Percentiles rank a stretch among this genome's conserved stretches.
These are phyloP conservation scores for Ceratitis capitata DNA, from an alignment of 1,140 invertebrate species.

Conservation along the genomic window DNA sequence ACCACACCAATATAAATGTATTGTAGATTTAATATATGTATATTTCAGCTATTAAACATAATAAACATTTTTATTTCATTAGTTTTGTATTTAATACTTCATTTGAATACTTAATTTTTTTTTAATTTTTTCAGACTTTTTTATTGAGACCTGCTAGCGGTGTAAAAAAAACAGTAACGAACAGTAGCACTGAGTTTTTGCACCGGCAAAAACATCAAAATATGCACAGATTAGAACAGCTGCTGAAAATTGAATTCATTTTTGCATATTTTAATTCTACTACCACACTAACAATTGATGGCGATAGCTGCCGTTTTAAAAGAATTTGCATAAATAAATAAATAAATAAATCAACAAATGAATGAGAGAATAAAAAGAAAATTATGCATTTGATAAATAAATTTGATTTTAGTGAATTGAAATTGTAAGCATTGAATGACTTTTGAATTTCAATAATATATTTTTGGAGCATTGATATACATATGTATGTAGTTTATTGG, in stretches of 20 bases:
- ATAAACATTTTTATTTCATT: no score
- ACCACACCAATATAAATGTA: no score
- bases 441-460: conserved; percentile 41
- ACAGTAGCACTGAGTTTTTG: no score
- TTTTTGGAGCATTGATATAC: no score
- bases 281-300: background rate
- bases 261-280: conserved; percentile 1
- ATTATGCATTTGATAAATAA: background rate
- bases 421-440: background rate
- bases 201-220: background rate
- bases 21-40: no score
- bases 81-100: no score
- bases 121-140: no score
- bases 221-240: conserved; percentile 6
- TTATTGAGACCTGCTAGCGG: no score
- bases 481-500: no score
- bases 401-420: conserved; percentile 1
- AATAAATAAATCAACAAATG: background rate
- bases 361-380: background rate
- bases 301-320: background rate
- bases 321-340: conserved; percentile 12
- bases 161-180: no score
- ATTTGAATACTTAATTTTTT: no score
- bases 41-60: no score
- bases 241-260: conserved; percentile 21